Evolutionary conservation across 2,888 invertebrate species (phyloP).

Genomic region (Standfussiana lucernea): DNA sequence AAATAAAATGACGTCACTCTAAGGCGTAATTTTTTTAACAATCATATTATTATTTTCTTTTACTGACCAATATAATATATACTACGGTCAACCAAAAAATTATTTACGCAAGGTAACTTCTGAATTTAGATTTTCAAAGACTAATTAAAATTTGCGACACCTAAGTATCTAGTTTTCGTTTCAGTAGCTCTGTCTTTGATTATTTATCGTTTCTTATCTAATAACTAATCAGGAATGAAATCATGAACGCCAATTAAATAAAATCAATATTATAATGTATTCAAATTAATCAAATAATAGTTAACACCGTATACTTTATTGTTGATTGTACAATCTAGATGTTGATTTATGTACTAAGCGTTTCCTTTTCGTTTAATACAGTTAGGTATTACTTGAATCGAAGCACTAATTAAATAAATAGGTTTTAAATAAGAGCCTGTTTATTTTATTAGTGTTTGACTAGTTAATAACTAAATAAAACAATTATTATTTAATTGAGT

Average conservation of each 20-base stretch:
- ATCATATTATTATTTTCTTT: no score
- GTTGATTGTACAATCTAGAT: constrained; percentile 33
- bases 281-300: constrained; percentile 49
- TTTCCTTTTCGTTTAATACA: constrained; percentile 23
- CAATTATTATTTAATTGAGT: constrained; percentile 1
- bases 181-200: not conserved
- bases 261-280: constrained; percentile 50
- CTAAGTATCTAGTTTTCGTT: not conserved
- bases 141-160: no score
- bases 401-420: no score
- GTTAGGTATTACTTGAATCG: constrained; percentile 11
- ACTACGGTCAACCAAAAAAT: no score
- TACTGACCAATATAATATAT: no score
- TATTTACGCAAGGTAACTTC: not conserved
- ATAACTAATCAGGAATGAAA: not conserved
- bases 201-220: constrained; percentile 16
- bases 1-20: no score
- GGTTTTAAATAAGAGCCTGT: not conserved
- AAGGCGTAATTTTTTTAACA: no score
- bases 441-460: not conserved
- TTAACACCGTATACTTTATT: constrained; percentile 48
- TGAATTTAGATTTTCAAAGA: not conserved
- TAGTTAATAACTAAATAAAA: constrained; percentile 1
- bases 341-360: constrained; percentile 47
- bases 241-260: constrained; percentile 10